Conservation (phyloP, 2,888 invertebrate species). For the Pherbina coryleti region DNA sequence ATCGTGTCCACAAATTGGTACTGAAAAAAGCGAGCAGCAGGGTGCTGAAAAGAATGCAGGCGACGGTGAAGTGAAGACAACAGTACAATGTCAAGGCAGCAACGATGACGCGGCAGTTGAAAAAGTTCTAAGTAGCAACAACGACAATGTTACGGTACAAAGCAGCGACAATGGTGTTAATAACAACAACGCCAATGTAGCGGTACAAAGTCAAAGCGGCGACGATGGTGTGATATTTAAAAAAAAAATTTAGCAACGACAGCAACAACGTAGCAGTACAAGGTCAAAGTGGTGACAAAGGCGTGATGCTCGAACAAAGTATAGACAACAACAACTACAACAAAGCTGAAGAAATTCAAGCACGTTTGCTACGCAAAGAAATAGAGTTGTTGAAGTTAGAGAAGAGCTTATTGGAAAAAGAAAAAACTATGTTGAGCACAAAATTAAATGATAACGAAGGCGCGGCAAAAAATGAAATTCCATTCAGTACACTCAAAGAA, state of each 20-base stretch:
- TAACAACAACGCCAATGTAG: background rate
- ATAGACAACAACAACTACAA: background rate
- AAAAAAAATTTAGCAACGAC: too few species aligned
- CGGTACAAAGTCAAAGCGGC: background rate
- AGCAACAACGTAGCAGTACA: too few species aligned
- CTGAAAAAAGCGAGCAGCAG: background rate
- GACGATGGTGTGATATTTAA: background rate
- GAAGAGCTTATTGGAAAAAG: background rate
- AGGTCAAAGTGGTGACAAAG: too few species aligned
- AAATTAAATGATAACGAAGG: background rate
- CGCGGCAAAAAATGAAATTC: background rate
- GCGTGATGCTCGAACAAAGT: background rate
- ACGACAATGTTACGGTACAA: background rate
- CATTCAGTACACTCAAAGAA: conserved; percentile 1
- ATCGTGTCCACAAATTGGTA: background rate
- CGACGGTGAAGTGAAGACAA: background rate
- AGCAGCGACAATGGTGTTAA: background rate
- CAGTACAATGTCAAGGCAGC: too few species aligned
- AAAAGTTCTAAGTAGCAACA: too few species aligned
- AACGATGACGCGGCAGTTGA: too few species aligned
- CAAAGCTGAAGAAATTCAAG: background rate
- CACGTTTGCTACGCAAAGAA: background rate
- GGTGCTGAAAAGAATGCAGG: background rate
- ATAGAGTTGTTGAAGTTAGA: background rate
- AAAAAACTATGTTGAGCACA: background rate